Evolutionary conservation across 2,888 invertebrate genomes (phyloP), one percentile per base, ranked within the genome.

Genomic region (Zygaena filipendulae): DNA sequence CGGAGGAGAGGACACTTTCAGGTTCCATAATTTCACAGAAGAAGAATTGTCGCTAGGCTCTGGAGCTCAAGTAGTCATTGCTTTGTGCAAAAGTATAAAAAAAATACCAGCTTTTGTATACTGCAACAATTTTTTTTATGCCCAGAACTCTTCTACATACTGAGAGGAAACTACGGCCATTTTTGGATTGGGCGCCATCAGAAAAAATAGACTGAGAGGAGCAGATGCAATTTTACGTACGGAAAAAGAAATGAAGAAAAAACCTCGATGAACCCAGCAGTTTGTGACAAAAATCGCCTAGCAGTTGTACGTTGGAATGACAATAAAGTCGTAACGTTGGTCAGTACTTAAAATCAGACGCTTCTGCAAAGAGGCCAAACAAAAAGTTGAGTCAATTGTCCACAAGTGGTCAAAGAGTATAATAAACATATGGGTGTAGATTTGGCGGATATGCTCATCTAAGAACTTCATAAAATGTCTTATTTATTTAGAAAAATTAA

Each of bases 1-100:
- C 35, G 47, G 42, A 8, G 56, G 52, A 3, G 45, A 50, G 22
- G 46, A 45, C 13, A 54, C 49, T 7, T 57, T 57, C 27, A 12
- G 45, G 4, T 36, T 22, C 25, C 32, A 39, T 23, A 26, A 19
- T 7, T 51, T 56, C 24, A 33, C 46, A 11, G 39, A 42, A 16
- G 12, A 47, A 22, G 47, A 53, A 41, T 20, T 29, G 4, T 28
- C 33, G 8, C 11, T 52, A 3, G 47, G 48, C 1, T 44, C 55
- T 30, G 54, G 52, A 3, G 43, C 45, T 11, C 37, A 54, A 40
- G 32, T 53, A 6, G 56, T 31, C 30, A 22, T 30, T 22, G 30
- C 23, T 23, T 30, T 30, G 25, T 30, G 30, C 23, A 21, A 27
- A 30, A 30, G 26, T 19, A 30, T 30, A 19, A 27, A 27, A 23